Base-by-base conservation (phyloP, 1,140 invertebrate species). In the Drosophila subpulchrella region DNA sequence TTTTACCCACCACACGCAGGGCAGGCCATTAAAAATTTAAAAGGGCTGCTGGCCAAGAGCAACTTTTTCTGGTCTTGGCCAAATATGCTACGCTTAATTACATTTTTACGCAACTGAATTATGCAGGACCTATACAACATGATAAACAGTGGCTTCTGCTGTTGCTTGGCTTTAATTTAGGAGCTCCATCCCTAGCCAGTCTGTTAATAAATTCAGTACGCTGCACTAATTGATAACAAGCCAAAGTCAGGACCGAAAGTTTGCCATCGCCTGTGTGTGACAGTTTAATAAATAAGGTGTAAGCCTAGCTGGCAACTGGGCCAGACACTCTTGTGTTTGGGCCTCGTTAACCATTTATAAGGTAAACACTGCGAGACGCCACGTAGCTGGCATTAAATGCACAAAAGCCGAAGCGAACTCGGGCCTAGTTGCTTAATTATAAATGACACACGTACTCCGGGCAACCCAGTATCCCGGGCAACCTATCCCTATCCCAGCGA, bases 351-450 rank as follows among this genome's bases (percentile, higher is more conserved):
- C 70, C 78, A 89, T 89, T 89, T 89, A 89, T 89, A 84, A 89
- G 80, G 84, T 81, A 84, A 81, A 80, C 80, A 84, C 11, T 15
- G 51, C 39, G 73, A 74, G 36, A 61, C 48, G 56, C 68, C 78
- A 85, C 81, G 78, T 75, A 86, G 83, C 48, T 20, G 47, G 83
- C 79, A 88, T 86, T 86, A 86, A 83, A 75, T 81, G 83, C 79
- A 86, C 70, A 86, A 82, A 88, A 79, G 79, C 75, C 59, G 70
- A 72, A 68, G 68, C 74, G 72, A 51, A 75, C 80, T 89, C 83
- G 68, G 82, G 85, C 80, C 74, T 75, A 84, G 65, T 89, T 84
- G 80, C 84, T 89, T 89, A 89, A 89, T 89, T 89, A 89, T 89
- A 89, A 89, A 89, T 89, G 84, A 89, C 84, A 88, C 83, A 88